Conservation (phyloP, 1,140 invertebrate species). For the Cydia splendana region DNA sequence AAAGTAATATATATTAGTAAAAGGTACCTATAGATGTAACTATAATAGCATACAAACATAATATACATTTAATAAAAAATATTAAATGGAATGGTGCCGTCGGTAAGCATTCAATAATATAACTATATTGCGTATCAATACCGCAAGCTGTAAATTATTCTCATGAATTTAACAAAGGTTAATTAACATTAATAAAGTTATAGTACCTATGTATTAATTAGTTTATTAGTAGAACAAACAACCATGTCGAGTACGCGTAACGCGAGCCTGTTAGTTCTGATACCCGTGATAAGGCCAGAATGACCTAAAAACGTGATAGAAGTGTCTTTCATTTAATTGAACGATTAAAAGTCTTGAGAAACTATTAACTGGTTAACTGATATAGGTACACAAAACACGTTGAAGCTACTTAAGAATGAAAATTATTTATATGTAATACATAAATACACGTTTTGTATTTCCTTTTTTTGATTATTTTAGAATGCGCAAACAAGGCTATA, state of each 20-base stretch:
- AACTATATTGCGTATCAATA: background rate
- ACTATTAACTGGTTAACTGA: no score
- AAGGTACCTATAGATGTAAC: no score
- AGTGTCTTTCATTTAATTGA: conserved; percentile 7
- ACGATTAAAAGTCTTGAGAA: background rate
- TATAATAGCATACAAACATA: no score
- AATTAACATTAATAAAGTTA: background rate
- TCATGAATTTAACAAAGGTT: background rate
- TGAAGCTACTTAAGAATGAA: no score
- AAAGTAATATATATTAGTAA: background rate
- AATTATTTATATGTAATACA: no score
- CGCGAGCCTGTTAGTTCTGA: conserved; percentile 11
- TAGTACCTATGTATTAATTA: conserved; percentile 14
- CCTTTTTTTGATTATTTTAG: no score
- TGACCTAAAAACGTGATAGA: background rate
- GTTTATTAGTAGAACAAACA: conserved; percentile 20
- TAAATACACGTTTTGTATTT: no score
- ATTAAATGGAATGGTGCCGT: background rate
- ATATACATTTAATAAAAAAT: background rate
- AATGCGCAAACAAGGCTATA: no score
- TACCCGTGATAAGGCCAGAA: background rate
- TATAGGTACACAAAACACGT: no score
- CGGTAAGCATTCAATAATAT: background rate
- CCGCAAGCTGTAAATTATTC: background rate
- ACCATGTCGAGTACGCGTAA: background rate